Evolutionary conservation across 2,113 vertebrate genomes (phyloP).

Genomic region (Nothoprocta perdicaria): DNA sequence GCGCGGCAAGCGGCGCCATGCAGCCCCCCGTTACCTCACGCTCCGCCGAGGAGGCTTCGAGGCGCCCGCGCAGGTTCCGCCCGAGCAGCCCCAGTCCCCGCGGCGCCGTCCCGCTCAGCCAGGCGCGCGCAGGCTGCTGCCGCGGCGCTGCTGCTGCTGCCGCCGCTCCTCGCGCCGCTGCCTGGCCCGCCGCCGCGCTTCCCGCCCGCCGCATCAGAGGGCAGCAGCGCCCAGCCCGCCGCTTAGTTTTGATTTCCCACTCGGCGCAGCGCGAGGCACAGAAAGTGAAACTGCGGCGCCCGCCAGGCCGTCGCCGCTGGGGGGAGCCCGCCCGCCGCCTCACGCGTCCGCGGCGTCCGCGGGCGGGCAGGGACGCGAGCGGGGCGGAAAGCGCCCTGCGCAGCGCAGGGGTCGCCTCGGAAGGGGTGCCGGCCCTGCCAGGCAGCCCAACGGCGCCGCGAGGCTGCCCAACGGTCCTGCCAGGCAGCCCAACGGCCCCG

Average conservation of each 20-base stretch:
- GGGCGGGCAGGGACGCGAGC: no score
- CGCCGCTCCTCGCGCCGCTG: rapidly evolving
- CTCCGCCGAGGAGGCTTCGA: rapidly evolving
- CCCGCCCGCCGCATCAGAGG: neutral
- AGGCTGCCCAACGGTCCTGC: no score
- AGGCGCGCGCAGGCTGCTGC: rapidly evolving
- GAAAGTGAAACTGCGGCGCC: conserved; percentile 57
- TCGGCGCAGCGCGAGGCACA: rapidly evolving
- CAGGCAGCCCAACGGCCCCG: no score
- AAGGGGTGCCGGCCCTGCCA: no score
- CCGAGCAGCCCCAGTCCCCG: no score
- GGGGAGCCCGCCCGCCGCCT: neutral
- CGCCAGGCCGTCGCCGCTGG: neutral
- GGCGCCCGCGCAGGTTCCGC: neutral
- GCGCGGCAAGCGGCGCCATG: rapidly evolving
- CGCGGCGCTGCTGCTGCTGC: rapidly evolving
- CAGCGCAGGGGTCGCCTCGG: no score
- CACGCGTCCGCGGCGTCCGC: neutral
- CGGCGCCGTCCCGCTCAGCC: no score
- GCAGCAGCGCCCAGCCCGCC: rapidly evolving
- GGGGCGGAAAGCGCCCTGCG: rapidly evolving
- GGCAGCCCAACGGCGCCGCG: no score
- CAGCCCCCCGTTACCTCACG: rapidly evolving
- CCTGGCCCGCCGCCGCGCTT: rapidly evolving
- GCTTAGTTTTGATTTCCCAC: conserved; percentile 52